Percentiles rank a stretch among this genome's conserved stretches.
phyloP scores from a whole-genome alignment of 1,140 invertebrate species.

The Lanistes nyassanus region DNA sequence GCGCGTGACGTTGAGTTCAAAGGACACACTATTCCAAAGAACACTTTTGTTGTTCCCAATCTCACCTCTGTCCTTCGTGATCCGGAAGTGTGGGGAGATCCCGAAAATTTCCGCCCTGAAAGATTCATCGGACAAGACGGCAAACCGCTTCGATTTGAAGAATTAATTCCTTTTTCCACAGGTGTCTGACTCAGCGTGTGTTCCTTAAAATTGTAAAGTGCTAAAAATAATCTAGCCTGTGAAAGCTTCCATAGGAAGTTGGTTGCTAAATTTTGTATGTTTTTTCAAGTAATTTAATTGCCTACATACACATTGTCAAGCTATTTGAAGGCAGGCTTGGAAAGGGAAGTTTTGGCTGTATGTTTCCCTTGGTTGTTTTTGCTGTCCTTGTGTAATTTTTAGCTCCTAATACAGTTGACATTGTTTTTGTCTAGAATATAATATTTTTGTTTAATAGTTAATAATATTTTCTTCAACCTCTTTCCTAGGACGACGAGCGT shows the following conservation, averaged over 20 bases:
- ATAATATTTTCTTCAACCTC: not conserved
- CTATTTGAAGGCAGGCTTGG: no score
- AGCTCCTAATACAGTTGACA: not conserved
- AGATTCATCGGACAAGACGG: conserved; percentile 65
- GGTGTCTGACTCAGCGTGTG: not conserved
- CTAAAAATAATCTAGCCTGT: no score
- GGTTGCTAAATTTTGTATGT: no score
- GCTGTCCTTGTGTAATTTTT: not conserved
- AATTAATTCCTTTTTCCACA: conserved; percentile 38
- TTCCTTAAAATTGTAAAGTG: no score
- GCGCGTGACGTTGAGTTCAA: conserved; percentile 42
- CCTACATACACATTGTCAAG: no score
- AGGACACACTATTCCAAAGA: conserved; percentile 57
- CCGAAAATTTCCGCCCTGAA: conserved; percentile 77
- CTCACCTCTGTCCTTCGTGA: conserved; percentile 52
- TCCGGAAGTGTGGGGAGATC: conserved; percentile 73
- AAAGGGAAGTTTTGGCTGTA: no score
- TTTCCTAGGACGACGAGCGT: no score
- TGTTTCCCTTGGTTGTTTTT: not conserved
- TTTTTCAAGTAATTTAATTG: no score
- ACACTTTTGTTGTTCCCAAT: conserved; percentile 44
- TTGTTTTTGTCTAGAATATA: no score
- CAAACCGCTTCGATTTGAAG: conserved; percentile 15
- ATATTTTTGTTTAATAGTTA: no score
- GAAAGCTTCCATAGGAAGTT: no score